phyloP scores from a whole-genome alignment of 2,888 invertebrate genomes.

The Acholoe squamosa region DNA sequence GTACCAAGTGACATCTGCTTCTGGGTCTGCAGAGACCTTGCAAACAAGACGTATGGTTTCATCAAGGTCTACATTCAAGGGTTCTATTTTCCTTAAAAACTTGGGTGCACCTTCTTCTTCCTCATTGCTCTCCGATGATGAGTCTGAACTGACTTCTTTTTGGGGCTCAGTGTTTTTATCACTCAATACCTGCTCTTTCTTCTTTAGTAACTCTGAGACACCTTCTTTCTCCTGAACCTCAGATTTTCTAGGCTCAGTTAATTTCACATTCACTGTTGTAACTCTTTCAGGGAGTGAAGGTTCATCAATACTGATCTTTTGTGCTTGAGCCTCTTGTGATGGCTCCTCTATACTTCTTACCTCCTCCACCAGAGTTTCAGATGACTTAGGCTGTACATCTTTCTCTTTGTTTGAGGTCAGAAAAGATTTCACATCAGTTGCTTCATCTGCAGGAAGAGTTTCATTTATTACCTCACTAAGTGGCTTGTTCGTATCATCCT shows the following conservation, averaged over 20 bases:
- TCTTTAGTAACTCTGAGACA: no score
- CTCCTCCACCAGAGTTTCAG: not conserved
- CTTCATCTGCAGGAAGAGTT: no score
- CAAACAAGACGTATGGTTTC: constrained; percentile 57
- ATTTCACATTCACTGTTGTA: no score
- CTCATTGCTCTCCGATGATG: no score
- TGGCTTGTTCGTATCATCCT: no score
- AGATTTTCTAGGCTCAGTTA: no score
- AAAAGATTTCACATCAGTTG: not conserved
- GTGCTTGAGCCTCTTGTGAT: not conserved
- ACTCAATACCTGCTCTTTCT: no score
- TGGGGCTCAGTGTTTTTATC: not conserved
- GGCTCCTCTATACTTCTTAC: not conserved
- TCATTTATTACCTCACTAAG: no score
- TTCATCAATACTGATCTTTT: no score
- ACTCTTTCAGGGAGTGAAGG: no score
- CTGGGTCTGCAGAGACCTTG: constrained; percentile 63
- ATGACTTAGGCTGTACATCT: not conserved
- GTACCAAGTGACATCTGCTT: constrained; percentile 79
- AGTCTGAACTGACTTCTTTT: not conserved
- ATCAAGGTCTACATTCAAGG: not conserved
- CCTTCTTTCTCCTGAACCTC: no score
- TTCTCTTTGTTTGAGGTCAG: not conserved
- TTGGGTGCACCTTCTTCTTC: not conserved
- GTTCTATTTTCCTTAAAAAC: not conserved